phyloP scores from a whole-genome alignment of 2,888 invertebrate species.

The Synanthedon vespiformis region DNA sequence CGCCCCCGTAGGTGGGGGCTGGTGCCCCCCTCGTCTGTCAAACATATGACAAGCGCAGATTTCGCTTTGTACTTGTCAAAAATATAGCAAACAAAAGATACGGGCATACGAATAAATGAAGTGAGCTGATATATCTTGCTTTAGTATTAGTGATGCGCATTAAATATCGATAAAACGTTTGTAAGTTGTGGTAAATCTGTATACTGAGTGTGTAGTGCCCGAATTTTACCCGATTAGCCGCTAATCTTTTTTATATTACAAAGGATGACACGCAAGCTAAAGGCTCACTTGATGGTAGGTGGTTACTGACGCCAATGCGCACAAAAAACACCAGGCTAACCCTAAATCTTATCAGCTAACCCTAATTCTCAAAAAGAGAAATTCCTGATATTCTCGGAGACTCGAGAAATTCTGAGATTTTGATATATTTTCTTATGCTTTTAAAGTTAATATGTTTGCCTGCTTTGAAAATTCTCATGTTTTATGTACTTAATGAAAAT shows the following conservation, averaged over 20 bases:
- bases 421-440: background rate
- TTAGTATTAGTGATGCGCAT: slow-evolving; percentile 30
- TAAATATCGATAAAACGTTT: slow-evolving; percentile 2
- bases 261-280: too few species aligned
- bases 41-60: slow-evolving; percentile 68
- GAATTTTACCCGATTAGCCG: too few species aligned
- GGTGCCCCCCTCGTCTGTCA: slow-evolving; percentile 45
- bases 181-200: too few species aligned
- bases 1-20: slow-evolving; percentile 17
- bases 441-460: background rate
- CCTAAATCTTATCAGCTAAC: too few species aligned
- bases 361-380: too few species aligned
- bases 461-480: background rate
- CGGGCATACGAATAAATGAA: slow-evolving; percentile 63
- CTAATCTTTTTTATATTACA: too few species aligned
- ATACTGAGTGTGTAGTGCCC: too few species aligned
- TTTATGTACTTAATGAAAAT: background rate
- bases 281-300: too few species aligned
- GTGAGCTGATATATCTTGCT: slow-evolving; percentile 66
- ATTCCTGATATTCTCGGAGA: too few species aligned
- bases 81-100: slow-evolving; percentile 71
- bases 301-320: too few species aligned
- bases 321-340: too few species aligned
- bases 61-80: slow-evolving; percentile 70
- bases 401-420: too few species aligned